A percentile compares a stretch with the other conserved stretches of the same genome.
phyloP scores from a whole-genome alignment of 1,140 invertebrate species.

The Archivesica marissinica region DNA sequence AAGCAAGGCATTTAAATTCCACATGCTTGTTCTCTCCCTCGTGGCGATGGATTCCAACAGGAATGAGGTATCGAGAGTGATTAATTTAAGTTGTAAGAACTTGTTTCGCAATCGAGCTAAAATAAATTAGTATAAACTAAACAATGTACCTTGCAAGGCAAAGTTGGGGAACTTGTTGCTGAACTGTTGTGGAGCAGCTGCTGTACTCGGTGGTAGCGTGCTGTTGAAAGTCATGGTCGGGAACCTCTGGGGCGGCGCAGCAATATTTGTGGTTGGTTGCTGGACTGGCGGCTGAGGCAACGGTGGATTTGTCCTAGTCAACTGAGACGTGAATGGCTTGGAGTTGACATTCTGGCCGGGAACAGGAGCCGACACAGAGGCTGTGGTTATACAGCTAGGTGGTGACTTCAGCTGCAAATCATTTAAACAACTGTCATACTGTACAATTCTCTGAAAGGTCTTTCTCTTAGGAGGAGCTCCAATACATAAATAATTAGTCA shows the following conservation, averaged over 20 bases:
- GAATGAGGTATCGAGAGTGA: no score
- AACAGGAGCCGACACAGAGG: conserved; percentile 19
- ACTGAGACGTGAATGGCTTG: conserved; percentile 59
- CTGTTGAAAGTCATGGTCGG: conserved; percentile 50
- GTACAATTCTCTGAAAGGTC: no score
- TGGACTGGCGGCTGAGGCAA: conserved; percentile 1
- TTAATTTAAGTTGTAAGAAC: no score
- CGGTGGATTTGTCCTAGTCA: conserved; percentile 40
- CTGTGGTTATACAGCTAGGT: conserved; percentile 29
- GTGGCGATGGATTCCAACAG: no score
- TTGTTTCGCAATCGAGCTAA: no score
- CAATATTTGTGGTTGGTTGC: conserved; percentile 6
- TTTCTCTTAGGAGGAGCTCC: no score
- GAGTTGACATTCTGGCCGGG: conserved; percentile 62
- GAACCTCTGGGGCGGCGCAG: conserved; percentile 41
- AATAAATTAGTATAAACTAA: no score
- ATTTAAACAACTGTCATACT: no score
- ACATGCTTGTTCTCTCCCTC: no score
- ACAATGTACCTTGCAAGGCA: conserved; percentile 32
- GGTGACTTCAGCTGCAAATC: conserved; percentile 73
- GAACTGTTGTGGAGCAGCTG: conserved; percentile 44
- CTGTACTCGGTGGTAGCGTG: conserved; percentile 33
- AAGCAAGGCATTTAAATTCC: no score
- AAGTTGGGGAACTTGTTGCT: conserved; percentile 52
- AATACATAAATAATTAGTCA: no score